phyloP scores from a whole-genome alignment of 2,888 invertebrate species.

The Lithophane semibrunnea region DNA sequence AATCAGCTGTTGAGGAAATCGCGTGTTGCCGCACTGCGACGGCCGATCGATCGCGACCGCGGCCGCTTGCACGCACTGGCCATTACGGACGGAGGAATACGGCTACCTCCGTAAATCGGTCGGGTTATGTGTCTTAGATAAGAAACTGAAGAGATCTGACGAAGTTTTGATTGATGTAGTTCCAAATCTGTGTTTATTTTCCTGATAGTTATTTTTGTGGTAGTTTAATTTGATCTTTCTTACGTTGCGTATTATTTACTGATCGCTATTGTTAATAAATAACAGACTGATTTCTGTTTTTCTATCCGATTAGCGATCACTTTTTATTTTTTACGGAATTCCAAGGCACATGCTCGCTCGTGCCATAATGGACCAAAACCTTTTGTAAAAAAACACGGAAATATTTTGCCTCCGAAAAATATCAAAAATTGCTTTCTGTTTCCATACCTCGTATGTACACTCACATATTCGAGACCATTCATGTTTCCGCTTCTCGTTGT shows the following conservation, averaged over 20 bases:
- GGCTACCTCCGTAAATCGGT: constrained; percentile 67
- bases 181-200: neutral
- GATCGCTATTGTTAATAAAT: neutral
- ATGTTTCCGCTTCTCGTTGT: constrained; percentile 30
- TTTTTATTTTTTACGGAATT: neutral
- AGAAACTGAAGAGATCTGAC: constrained; percentile 42
- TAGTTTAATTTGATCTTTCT: neutral
- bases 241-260: neutral
- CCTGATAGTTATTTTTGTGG: neutral
- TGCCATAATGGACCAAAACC: neutral
- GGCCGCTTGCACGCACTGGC: constrained; percentile 77
- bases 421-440: neutral
- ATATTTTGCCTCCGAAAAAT: constrained; percentile 7
- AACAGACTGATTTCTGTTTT: neutral
- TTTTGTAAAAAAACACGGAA: neutral
- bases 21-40: constrained; percentile 81
- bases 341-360: neutral
- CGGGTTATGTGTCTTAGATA: constrained; percentile 67
- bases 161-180: constrained; percentile 21
- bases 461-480: constrained; percentile 18
- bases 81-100: constrained; percentile 55
- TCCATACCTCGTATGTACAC: neutral
- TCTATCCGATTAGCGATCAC: neutral
- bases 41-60: constrained; percentile 79
- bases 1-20: constrained; percentile 79